Conservation (phyloP, 2,888 invertebrate species). For the Operophtera brumata region DNA sequence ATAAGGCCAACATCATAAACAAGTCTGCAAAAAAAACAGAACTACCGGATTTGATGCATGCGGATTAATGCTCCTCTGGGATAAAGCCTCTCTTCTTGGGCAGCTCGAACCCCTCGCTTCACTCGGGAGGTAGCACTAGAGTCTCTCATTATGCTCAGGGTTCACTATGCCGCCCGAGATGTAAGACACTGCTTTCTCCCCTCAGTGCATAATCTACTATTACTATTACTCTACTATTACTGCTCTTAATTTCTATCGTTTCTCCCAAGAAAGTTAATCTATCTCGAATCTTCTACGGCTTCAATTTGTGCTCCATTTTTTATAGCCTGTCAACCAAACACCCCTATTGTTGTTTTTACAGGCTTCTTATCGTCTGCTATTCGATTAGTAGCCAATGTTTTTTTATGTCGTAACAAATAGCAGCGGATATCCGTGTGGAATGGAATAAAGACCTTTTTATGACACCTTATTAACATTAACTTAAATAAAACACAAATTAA, state of each 20-base stretch:
- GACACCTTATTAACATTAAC: background rate
- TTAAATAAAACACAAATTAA: background rate
- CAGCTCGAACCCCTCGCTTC: no score
- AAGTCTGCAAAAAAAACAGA: no score
- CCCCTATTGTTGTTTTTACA: conserved; percentile 10
- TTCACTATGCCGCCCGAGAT: no score
- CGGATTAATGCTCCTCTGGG: no score
- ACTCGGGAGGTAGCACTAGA: no score
- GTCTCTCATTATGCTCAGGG: no score
- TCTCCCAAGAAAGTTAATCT: background rate
- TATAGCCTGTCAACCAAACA: conserved; percentile 5
- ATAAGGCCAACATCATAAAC: no score
- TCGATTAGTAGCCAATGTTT: background rate
- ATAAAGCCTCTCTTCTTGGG: no score
- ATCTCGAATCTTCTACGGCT: background rate
- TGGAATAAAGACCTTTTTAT: conserved; percentile 12
- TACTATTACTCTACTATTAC: no score
- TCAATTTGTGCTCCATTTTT: conserved; percentile 6
- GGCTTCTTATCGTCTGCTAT: conserved; percentile 13
- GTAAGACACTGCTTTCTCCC: no score
- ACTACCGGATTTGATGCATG: no score
- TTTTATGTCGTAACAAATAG: background rate
- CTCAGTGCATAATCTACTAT: no score
- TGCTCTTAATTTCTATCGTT: background rate
- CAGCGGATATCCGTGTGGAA: conserved; percentile 14